Base-by-base conservation (phyloP, 2,888 invertebrate species). In the Chrysolina americana region DNA sequence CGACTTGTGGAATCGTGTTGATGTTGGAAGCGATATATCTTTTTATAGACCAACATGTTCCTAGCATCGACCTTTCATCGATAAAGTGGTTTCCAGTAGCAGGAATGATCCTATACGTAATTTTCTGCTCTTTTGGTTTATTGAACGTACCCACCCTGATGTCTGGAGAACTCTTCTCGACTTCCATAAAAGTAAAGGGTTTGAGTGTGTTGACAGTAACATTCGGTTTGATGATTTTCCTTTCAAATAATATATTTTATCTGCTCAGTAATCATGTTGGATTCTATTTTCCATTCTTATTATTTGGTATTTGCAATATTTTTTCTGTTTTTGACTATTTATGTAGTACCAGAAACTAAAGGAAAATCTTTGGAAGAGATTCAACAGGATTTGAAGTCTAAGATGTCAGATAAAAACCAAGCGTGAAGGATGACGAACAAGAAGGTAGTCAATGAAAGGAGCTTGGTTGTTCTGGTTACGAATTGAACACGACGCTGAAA, bases 171-270 rank as follows among this genome's bases (percentile, higher is more conserved):
- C 65, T 84, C 11, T 84, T 84, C 63, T 80, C 83, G 1, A 78
- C 83, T 8, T 82, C 79, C 56, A 80, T 84, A 19, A 83, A 83
- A 75, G 79, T 76, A 0, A 81, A 83, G 75, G 84, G 79, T 3
- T 28, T 81, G 50, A 74, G 76, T 19, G 47, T 83, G 6, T 66
- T 82, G 47, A 84, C 81, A 68, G 77, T 85, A 19, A 80, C 80
- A 56, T 81, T 82, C 59, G 81, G 81, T 8, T 17, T 80, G 8
- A 74, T 78, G 28, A 78, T 84, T 11, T 76, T 81, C 21, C 48
- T 76, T 13, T 70, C 80, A 6, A 81, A 83, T 2, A 85, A 86
- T 76, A 56, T 85, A 10, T 86, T 85, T 78, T 84, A 85, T 73
- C 62, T 81, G 6, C 76, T 86, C 36, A 78, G 82, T 66, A 75